These are phyloP conservation scores for Bubo scandiacus DNA, from an alignment of 2,113 vertebrate genomes.

Conservation along the genomic window DNA sequence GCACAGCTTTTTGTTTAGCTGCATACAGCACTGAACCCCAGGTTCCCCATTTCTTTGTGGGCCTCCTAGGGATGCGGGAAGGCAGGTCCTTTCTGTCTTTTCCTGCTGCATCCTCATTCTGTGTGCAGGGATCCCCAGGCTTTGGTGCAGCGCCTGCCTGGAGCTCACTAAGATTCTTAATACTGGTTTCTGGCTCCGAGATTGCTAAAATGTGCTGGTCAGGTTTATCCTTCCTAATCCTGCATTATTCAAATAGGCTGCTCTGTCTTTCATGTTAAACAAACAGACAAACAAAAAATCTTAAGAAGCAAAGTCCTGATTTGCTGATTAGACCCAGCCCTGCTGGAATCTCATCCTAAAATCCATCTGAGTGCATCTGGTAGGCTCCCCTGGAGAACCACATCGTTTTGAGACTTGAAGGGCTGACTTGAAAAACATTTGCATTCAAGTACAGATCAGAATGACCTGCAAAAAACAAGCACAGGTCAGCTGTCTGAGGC, in stretches of 20 bases:
- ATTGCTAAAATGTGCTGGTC: not conserved
- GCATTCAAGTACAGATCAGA: not conserved
- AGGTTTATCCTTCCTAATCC: conserved; percentile 4
- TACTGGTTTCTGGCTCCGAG: not conserved
- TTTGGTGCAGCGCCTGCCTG: not conserved
- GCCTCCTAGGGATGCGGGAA: not conserved
- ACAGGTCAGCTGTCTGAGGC: not conserved
- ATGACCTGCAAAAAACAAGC: not conserved
- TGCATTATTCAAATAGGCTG: not conserved
- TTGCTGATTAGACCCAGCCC: conserved; percentile 40
- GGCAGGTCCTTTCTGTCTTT: not conserved
- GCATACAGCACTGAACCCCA: not conserved
- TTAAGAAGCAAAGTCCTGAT: conserved; percentile 19
- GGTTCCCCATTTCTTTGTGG: not conserved
- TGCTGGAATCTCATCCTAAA: conserved; percentile 44
- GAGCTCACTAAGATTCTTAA: not conserved
- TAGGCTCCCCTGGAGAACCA: not conserved
- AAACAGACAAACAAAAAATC: conserved; percentile 34
- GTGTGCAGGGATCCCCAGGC: not conserved
- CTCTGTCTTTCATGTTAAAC: conserved; percentile 5
- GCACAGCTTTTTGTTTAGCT: not conserved
- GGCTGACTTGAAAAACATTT: not conserved
- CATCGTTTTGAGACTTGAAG: not conserved
- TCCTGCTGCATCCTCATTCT: not conserved
- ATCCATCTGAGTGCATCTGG: conserved; percentile 2